Conservation (phyloP, 2,797 vertebrate species). For the Anguilla pacifica region DNA sequence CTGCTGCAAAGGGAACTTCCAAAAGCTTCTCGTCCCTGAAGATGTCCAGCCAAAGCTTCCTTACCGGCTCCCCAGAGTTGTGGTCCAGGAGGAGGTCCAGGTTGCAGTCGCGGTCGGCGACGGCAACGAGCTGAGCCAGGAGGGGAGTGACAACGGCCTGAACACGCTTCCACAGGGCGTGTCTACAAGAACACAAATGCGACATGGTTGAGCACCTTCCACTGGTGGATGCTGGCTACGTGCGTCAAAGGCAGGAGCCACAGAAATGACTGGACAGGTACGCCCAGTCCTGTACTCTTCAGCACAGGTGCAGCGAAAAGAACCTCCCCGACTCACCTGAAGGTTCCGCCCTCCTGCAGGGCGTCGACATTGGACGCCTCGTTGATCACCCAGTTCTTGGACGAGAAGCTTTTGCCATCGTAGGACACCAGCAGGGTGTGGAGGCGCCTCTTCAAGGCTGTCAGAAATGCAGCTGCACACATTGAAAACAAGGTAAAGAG, state of each 20-base stretch:
- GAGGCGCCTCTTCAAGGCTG: slow-evolving; percentile 76
- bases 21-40: slow-evolving; percentile 82
- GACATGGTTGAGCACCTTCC: neutral
- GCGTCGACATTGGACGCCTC: slow-evolving; percentile 88
- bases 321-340: slow-evolving; percentile 74
- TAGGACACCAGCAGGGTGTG: slow-evolving; percentile 70
- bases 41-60: slow-evolving; percentile 88
- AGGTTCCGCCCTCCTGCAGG: slow-evolving; percentile 93
- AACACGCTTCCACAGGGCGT: slow-evolving; percentile 88
- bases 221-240: neutral
- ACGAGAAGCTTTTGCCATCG: slow-evolving; percentile 66
- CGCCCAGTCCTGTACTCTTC: too few species aligned
- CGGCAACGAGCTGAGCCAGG: slow-evolving; percentile 83
- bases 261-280: neutral
- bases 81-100: slow-evolving; percentile 80
- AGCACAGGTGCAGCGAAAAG: too few species aligned
- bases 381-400: slow-evolving; percentile 82
- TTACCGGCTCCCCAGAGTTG: slow-evolving; percentile 64
- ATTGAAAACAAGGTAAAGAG: slow-evolving; percentile 22
- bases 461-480: slow-evolving; percentile 77
- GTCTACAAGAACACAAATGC: slow-evolving; percentile 64
- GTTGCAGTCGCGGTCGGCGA: slow-evolving; percentile 87
- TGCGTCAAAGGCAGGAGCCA: neutral
- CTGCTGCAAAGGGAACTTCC: slow-evolving; percentile 66
- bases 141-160: slow-evolving; percentile 83